These are phyloP conservation scores for Oegoconia quadripuncta DNA, from an alignment of 2,888 invertebrate genomes.

Conservation along the genomic window DNA sequence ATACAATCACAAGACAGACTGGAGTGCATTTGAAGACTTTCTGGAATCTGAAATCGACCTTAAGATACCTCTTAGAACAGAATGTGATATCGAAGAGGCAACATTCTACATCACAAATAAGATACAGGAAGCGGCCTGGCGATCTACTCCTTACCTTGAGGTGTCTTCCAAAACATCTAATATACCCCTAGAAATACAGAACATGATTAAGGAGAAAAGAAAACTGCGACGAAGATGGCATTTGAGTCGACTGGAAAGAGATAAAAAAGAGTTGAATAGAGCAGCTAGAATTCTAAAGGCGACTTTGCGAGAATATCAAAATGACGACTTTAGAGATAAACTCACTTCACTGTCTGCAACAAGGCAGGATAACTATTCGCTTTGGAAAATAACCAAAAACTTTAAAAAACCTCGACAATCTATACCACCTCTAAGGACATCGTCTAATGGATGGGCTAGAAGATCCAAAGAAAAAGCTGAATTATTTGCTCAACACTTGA, in stretches of 20 bases:
- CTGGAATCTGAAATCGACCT: conserved; percentile 13
- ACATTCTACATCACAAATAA: conserved; percentile 7
- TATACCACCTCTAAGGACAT: conserved; percentile 3
- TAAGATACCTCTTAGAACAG: conserved; percentile 16
- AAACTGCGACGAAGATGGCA: conserved; percentile 17
- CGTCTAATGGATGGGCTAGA: background rate
- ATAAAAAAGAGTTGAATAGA: conserved; percentile 10
- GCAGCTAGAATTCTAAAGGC: background rate
- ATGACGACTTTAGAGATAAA: background rate
- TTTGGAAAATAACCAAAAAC: conserved; percentile 12
- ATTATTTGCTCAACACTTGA: background rate
- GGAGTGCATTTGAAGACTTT: conserved; percentile 15
- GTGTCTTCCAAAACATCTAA: background rate
- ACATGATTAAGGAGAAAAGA: conserved; percentile 7
- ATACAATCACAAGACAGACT: conserved; percentile 20
- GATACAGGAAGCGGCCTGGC: conserved; percentile 11
- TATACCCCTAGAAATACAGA: background rate
- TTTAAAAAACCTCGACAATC: conserved; percentile 6
- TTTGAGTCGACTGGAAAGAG: conserved; percentile 3
- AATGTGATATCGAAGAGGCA: conserved; percentile 19
- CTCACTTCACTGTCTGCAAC: background rate
- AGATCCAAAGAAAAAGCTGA: background rate
- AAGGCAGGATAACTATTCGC: conserved; percentile 2
- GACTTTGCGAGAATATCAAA: background rate
- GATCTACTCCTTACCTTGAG: conserved; percentile 7